Conservation (phyloP, 2,113 vertebrate species). For the Nothoprocta pentlandii region DNA sequence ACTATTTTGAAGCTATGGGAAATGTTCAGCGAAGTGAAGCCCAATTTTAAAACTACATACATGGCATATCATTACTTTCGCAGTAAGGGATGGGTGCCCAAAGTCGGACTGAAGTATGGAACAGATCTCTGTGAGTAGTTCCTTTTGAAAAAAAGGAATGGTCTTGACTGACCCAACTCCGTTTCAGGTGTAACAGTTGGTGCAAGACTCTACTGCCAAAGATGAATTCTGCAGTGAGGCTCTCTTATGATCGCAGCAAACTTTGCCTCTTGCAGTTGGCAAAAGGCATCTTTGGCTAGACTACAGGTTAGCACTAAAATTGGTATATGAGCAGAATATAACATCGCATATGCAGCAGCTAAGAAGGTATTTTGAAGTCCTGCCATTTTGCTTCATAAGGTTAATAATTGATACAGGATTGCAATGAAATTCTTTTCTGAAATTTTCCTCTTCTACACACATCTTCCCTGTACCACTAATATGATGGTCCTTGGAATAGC, state of each 20-base stretch:
- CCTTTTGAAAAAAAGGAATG: background rate
- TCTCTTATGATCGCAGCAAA: background rate
- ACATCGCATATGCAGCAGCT: background rate
- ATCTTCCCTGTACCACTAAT: background rate
- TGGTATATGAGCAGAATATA: background rate
- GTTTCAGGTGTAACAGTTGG: background rate
- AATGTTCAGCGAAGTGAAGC: slow-evolving; percentile 77
- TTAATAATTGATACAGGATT: background rate
- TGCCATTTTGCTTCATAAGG: background rate
- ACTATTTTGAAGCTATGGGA: slow-evolving; percentile 87
- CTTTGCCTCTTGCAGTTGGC: background rate
- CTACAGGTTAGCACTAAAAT: background rate
- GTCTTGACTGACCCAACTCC: background rate
- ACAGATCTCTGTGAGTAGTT: slow-evolving; percentile 88
- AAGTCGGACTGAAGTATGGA: slow-evolving; percentile 93
- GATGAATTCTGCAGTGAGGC: rapidly evolving
- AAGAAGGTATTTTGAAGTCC: background rate
- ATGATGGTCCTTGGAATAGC: background rate
- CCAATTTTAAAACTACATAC: slow-evolving; percentile 86
- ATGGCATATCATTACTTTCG: slow-evolving; percentile 93
- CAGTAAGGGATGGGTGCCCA: slow-evolving; percentile 93
- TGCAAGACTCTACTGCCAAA: background rate
- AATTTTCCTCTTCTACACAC: background rate
- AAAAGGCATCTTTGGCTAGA: background rate
- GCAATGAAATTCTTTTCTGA: background rate